Conservation (phyloP, 2,888 invertebrate genomes). For the Trissonchulus latispiculum region DNA sequence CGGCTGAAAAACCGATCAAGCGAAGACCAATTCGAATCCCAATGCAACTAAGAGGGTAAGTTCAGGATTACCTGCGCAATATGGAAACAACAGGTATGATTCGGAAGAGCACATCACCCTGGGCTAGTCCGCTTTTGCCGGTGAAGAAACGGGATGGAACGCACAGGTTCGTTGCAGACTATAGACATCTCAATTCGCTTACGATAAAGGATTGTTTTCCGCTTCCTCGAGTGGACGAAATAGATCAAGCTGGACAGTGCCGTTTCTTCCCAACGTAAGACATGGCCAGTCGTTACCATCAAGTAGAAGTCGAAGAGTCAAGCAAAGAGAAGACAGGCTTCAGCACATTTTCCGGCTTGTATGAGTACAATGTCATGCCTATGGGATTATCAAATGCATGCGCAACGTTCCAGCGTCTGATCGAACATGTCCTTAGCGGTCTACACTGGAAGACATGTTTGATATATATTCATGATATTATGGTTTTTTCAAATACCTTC, state of each 20-base stretch:
- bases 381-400: conserved; percentile 27
- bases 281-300: conserved; percentile 15
- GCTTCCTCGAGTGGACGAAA: conserved; percentile 14
- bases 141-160: conserved; percentile 14
- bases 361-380: conserved; percentile 26
- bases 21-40: neutral
- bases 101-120: neutral
- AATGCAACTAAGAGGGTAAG: neutral
- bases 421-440: conserved; percentile 8
- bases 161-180: conserved; percentile 6
- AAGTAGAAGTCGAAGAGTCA: conserved; percentile 20
- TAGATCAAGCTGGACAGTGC: neutral
- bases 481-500: neutral
- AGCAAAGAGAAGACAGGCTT: conserved; percentile 26
- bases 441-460: conserved; percentile 9
- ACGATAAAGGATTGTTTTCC: conserved; percentile 15
- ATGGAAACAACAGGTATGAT: conserved; percentile 2
- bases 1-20: conserved; percentile 14
- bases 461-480: conserved; percentile 13
- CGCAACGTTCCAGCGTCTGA: conserved; percentile 27
- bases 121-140: conserved; percentile 2
- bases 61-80: neutral
- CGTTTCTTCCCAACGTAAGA: conserved; percentile 16
- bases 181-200: conserved; percentile 1
- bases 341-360: conserved; percentile 25